Evolutionary conservation across 92 coral and sea anemone genomes (phyloP), one percentile per base, ranked within the genome.

Genomic region (Metridium senile): DNA sequence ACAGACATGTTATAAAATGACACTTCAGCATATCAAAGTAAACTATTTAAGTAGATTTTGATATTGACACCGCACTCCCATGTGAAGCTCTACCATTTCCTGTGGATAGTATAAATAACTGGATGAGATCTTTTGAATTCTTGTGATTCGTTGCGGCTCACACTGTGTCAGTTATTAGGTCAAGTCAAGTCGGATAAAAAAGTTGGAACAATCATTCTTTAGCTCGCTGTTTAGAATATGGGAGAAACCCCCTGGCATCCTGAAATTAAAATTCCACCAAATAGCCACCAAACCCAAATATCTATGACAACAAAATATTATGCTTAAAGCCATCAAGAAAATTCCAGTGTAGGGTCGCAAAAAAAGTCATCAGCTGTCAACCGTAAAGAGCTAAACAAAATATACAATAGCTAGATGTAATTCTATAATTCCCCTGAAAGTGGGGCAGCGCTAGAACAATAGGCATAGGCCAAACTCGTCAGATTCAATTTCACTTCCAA

Each of bases 361-460:
- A 71, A 11, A 52, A 71, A 53, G 31, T 27, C 52, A 54, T 22
- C 35, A 49, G 43, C 45, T 71, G 76, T 71, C 75, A 52, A 71
- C 10, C 74, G 31, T 65, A 59, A 59, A 59, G 65, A 59, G 65
- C 30, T 59, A 26, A 59, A 59, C 22, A 26, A 59, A 59, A 59
- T 11, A 59, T 59, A 59, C 30, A 59, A 49, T 26, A 68, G n/a
- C n/a, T 66, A 49, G 71, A 78, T 78, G 79, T 58, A 74, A 74
- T 62, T 74, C 79, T 74, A 74, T 58, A 74, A 74, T 74, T 74
- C 58, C n/a, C 29, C 69, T 34, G 39, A 34, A 62, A 74, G 64
- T 74, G 68, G 82, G 82, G 82, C 82, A 78, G 61, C 33, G 75
- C 63, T 29, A 51, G 54, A 78, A 69, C 73, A 78, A 66, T 66